Conservation (phyloP, 2,888 invertebrate species). For the Cyclophora albipunctata region DNA sequence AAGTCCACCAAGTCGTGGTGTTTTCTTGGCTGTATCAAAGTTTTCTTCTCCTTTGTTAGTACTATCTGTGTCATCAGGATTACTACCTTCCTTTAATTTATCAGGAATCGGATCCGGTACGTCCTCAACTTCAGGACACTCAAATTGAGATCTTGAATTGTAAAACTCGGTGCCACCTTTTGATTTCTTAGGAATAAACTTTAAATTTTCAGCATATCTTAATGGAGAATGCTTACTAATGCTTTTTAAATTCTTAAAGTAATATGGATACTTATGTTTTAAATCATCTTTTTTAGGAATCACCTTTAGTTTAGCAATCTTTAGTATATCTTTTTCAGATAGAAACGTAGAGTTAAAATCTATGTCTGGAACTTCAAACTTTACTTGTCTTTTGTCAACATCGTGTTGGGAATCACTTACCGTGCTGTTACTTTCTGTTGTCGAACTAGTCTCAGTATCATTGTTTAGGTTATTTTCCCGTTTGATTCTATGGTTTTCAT, state of each 20-base stretch:
- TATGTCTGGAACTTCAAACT: constrained; percentile 47
- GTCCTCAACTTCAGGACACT: constrained; percentile 73
- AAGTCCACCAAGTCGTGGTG: constrained; percentile 75
- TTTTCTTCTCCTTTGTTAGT: constrained; percentile 33
- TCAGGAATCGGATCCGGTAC: constrained; percentile 74
- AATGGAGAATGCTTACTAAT: constrained; percentile 77
- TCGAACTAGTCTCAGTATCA: not conserved
- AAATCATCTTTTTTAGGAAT: constrained; percentile 21
- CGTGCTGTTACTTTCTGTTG: not conserved
- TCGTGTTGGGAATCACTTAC: constrained; percentile 26
- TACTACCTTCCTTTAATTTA: constrained; percentile 48
- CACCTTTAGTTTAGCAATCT: constrained; percentile 32
- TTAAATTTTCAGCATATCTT: constrained; percentile 79
- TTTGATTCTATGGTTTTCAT: constrained; percentile 30
- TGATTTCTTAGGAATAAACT: constrained; percentile 78
- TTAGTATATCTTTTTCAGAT: constrained; percentile 35
- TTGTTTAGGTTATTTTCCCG: constrained; percentile 21
- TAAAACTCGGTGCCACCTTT: constrained; percentile 83
- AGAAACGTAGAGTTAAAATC: constrained; percentile 46
- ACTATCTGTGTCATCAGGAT: constrained; percentile 36
- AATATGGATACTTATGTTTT: constrained; percentile 80
- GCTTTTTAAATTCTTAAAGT: constrained; percentile 50
- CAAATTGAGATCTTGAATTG: constrained; percentile 71
- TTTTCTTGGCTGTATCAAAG: constrained; percentile 40
- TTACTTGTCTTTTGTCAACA: constrained; percentile 39